Evolutionary conservation across 2,113 vertebrate species (phyloP).

Genomic region (Notechis scutatus): DNA sequence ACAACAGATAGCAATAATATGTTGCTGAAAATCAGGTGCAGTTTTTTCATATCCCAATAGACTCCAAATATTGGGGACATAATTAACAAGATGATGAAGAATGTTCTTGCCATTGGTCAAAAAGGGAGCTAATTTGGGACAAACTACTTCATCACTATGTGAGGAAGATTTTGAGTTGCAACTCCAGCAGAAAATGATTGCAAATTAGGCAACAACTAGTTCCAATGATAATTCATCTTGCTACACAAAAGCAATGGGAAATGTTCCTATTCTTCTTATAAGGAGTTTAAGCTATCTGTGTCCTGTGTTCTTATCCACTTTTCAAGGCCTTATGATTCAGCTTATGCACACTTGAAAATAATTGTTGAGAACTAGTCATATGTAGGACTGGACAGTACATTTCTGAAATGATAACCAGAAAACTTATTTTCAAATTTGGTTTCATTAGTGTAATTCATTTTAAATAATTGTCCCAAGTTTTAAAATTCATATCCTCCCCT

Average conservation of each 20-base stretch:
- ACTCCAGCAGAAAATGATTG: neutral
- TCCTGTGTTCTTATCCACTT: neutral
- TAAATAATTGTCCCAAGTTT: neutral
- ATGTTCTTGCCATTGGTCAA: neutral
- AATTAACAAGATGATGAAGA: neutral
- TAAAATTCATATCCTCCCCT: neutral
- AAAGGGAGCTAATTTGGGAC: neutral
- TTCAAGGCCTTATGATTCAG: neutral
- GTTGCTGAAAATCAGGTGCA: neutral
- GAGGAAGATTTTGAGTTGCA: neutral
- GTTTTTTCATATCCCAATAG: neutral
- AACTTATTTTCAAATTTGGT: neutral
- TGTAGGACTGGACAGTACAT: neutral
- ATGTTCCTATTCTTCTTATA: neutral
- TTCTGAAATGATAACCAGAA: neutral
- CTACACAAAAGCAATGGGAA: neutral
- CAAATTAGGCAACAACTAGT: neutral
- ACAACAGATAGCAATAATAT: neutral
- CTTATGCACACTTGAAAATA: neutral
- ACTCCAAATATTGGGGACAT: neutral
- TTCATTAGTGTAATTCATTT: neutral
- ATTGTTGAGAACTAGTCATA: neutral
- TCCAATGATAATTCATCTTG: neutral
- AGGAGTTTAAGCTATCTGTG: neutral
- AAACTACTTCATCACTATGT: neutral